Percentiles rank a stretch among this genome's conserved stretches.
Evolutionary conservation across 2,797 vertebrate genomes (phyloP).

Genomic region (Labeo calbasu): DNA sequence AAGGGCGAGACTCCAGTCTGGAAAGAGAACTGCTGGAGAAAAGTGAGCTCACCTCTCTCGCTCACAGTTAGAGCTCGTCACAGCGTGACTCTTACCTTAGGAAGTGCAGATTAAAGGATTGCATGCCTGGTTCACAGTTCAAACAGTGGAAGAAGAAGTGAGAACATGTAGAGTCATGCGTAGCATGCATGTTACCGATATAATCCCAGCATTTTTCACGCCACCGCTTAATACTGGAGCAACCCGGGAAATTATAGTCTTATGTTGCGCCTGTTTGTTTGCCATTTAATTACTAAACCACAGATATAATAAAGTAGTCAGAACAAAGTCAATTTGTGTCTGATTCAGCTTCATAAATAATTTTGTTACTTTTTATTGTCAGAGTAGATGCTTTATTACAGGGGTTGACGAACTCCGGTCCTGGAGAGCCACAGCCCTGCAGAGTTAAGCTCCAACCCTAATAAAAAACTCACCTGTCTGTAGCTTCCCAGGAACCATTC

Average conservation of each 20-base stretch:
- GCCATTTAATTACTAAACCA: background rate
- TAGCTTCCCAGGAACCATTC: too few relatives aligned
- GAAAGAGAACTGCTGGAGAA: conserved; percentile 43
- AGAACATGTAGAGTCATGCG: background rate
- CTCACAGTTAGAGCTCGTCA: conserved; percentile 22
- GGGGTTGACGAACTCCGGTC: too few relatives aligned
- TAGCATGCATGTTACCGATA: background rate
- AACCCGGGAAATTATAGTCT: background rate
- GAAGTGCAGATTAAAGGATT: conserved; percentile 47
- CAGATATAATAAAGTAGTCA: background rate
- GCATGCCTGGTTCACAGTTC: conserved; percentile 11
- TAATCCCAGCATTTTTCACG: conserved; percentile 10
- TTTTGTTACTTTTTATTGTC: background rate
- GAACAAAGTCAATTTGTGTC: background rate
- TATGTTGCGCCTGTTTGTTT: background rate
- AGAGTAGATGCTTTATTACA: background rate
- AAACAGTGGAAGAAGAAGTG: background rate
- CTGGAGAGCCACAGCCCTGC: too few relatives aligned
- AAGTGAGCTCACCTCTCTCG: conserved; percentile 41
- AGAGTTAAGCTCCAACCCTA: too few relatives aligned
- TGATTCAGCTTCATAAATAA: background rate
- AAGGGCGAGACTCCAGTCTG: conserved; percentile 52
- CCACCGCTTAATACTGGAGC: background rate
- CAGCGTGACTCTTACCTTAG: conserved; percentile 33
- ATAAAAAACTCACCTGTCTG: too few relatives aligned